Evolutionary conservation across 1,140 invertebrate species (phyloP), one percentile per base, ranked within the genome.

Genomic region (Drosophila repletoides): DNA sequence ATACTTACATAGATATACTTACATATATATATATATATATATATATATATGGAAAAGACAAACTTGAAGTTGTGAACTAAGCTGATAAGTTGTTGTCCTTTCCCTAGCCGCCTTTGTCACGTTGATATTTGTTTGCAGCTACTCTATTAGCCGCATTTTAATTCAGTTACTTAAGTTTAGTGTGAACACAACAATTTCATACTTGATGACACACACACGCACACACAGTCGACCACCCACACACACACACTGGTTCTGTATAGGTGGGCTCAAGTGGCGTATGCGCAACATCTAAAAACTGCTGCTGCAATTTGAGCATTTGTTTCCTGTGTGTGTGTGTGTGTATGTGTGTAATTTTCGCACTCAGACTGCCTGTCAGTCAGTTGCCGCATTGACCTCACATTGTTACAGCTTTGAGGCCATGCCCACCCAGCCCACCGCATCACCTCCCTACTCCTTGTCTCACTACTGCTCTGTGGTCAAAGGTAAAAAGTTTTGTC

Each of bases 141-240:
- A 86, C 80, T 86, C 80, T 80, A 84, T 84, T 84, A 86, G 80
- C 80, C 80, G 67, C 80, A 84, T 84, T 84, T 84, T 84, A 84
- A 84, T 84, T 84, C 80, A 84, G 80, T 84, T 84, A 84, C 80
- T 84, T 84, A 86, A 84, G 80, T 84, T 86, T 86, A 86, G 80
- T 84, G 80, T 84, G 80, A 84, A 84, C 80, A 84, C 80, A 86
- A 84, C 80, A 86, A 84, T 84, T 84, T 84, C 72, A 84, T 84
- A 84, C 79, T 79, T 86, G 80, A 83, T 66, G 77, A 70, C 46
- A 72, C 69, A 46, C 49, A 15, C 63, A 55, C 46, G 31, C 51
- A 58, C 58, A 51, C 34, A 49, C 45, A 19, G 9, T 38, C 29
- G 46, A 15, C 28, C 17, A 36, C 31, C 53, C 6, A 21, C 5